Conservation (phyloP, 2,888 invertebrate species). For the Abscondita cerata region DNA sequence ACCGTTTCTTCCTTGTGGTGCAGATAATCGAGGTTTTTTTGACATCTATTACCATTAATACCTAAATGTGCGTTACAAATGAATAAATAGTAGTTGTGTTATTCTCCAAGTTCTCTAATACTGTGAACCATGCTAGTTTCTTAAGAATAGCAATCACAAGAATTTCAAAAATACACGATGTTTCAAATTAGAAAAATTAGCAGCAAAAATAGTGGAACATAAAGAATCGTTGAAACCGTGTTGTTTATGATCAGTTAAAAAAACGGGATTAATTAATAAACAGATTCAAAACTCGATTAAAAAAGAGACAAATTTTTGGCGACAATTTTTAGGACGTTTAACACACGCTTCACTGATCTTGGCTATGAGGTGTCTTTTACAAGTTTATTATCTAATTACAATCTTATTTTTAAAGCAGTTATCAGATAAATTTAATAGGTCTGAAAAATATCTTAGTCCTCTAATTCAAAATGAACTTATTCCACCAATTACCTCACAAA, state of each 20-base stretch:
- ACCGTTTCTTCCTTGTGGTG: neutral
- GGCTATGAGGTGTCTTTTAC: too few relatives aligned
- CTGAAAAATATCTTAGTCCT: slow-evolving; percentile 27
- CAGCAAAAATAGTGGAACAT: neutral
- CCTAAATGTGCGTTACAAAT: neutral
- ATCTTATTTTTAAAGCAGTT: neutral
- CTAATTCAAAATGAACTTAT: slow-evolving; percentile 49
- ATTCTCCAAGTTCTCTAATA: neutral
- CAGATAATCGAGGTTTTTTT: neutral
- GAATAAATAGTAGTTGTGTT: neutral
- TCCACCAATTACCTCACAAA: slow-evolving; percentile 43
- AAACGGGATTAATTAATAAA: neutral
- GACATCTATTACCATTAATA: neutral
- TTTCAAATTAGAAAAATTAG: neutral
- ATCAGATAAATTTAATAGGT: neutral
- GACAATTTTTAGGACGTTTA: neutral
- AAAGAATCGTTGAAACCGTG: neutral
- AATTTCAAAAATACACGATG: neutral
- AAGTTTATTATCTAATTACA: too few relatives aligned
- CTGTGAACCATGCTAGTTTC: slow-evolving; percentile 6
- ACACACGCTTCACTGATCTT: neutral
- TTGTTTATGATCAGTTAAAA: neutral
- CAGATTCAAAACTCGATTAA: neutral
- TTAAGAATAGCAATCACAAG: neutral
- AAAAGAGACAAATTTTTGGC: slow-evolving; percentile 3